A percentile compares a stretch with the other conserved stretches of the same genome.
Conservation (phyloP, 2,113 vertebrate genomes). For the Apodemus speciosus region DNA sequence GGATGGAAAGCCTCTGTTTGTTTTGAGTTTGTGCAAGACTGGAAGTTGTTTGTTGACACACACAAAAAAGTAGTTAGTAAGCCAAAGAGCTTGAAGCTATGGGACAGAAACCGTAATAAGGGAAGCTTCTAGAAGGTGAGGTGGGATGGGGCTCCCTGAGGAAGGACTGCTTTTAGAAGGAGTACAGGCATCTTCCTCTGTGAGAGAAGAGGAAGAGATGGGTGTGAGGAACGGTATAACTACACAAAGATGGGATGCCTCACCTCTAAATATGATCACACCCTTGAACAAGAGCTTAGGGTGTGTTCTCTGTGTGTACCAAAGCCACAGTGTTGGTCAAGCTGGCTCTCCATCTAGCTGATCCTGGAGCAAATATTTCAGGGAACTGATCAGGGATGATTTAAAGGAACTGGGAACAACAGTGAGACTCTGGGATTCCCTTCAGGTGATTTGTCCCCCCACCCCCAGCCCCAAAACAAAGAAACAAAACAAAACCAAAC, state of each 20-base stretch:
- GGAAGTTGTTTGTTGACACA: constrained; percentile 56
- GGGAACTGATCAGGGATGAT: not conserved
- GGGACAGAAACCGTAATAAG: not conserved
- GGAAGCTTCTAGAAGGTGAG: not conserved
- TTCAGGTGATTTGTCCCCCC: not conserved
- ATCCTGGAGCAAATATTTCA: not conserved
- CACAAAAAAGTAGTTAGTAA: constrained; percentile 2
- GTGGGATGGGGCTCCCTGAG: not conserved
- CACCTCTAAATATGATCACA: not conserved
- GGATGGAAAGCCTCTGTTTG: not conserved
- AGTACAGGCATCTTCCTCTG: not conserved
- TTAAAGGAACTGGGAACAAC: not conserved
- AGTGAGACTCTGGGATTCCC: not conserved
- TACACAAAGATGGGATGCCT: not conserved
- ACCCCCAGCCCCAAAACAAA: not conserved
- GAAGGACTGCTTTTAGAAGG: not conserved
- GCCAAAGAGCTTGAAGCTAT: constrained; percentile 1
- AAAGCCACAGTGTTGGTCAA: not conserved
- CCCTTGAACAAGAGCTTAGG: not conserved
- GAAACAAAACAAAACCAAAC: not conserved
- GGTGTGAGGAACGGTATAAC: not conserved
- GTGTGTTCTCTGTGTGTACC: not conserved
- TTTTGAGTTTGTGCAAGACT: constrained; percentile 9
- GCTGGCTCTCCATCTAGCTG: no score
- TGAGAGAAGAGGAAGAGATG: not conserved